Base-by-base conservation (phyloP, 2,888 invertebrate species). In the Perithous albicinctus region DNA sequence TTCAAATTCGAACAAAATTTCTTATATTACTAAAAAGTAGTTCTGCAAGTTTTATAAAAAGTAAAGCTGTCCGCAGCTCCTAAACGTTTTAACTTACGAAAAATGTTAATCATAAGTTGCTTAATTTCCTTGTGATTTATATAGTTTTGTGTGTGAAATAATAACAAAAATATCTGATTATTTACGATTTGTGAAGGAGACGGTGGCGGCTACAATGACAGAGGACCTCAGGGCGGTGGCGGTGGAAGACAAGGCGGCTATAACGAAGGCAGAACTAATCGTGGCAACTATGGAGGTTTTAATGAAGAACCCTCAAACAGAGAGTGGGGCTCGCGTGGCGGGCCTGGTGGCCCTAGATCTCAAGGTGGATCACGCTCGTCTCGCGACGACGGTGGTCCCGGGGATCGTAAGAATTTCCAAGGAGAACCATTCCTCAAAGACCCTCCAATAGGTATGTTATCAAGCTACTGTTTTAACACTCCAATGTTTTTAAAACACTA, bases 301-400 rank as follows among this genome's bases (percentile, higher is more conserved):
- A 88, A 86, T 67, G 91, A 90, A 5, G 87, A 87, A 72, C 77
- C 80, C 0, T 80, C 81, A 6, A 81, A 85, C 67, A 81, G 85
- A 70, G 86, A 83, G 38, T 77, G 89, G 86, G 20, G 84, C 78
- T 38, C 80, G 83, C 74, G 88, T 85, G 69, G 90, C 12, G 90
- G 91, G 59, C 87, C 90, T n/a, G 91, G 92, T 43, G 84, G 84
- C 23, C 70, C 82, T 23, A 80, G 86, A 74, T 93, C 93, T 82
- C 92, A 93, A 79, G 93, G 93, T 78, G 91, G 93, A 73, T 73
- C 93, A 87, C 78, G 91, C 90, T 92, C 92, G 35, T 93, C 94
- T 77, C 87, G 88, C 32, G 73, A 83, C 48, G 73, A 83, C 41
- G 87, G 89, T 8, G 87, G 89, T 59, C 77, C 76, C 41, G 88